These are phyloP conservation scores for Catocala fraxini DNA, from an alignment of 2,888 invertebrate genomes.

Conservation along the genomic window DNA sequence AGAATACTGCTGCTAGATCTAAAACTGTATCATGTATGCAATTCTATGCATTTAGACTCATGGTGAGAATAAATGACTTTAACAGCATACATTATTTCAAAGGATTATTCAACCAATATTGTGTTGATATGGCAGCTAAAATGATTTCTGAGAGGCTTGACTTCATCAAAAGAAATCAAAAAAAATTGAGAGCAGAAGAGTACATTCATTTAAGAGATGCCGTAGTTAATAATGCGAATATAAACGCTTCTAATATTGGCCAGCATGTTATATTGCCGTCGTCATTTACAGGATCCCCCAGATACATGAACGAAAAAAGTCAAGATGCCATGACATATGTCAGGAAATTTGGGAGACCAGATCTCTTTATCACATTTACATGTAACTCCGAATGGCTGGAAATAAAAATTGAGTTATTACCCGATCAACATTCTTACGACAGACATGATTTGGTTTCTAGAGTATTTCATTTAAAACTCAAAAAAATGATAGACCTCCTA, in stretches of 20 bases:
- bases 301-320: slow-evolving; percentile 22
- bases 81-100: too few relatives aligned
- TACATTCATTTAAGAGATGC: slow-evolving; percentile 46
- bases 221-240: slow-evolving; percentile 30
- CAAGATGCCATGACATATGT: slow-evolving; percentile 19
- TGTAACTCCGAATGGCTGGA: slow-evolving; percentile 35
- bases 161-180: slow-evolving; percentile 43
- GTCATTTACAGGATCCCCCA: slow-evolving; percentile 44
- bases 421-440: slow-evolving; percentile 27
- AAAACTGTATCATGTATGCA: slow-evolving; percentile 54
- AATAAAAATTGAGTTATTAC: slow-evolving; percentile 37
- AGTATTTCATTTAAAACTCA: slow-evolving; percentile 46
- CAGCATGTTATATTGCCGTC: slow-evolving; percentile 45
- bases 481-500: slow-evolving; percentile 38
- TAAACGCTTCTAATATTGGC: slow-evolving; percentile 37
- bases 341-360: slow-evolving; percentile 44
- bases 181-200: slow-evolving; percentile 41
- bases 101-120: too few relatives aligned
- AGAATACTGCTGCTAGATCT: slow-evolving; percentile 26
- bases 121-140: too few relatives aligned
- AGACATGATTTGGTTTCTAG: slow-evolving; percentile 29
- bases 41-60: slow-evolving; percentile 47
- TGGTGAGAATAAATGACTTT: too few relatives aligned
- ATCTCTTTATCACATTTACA: slow-evolving; percentile 35
- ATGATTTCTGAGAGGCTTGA: too few relatives aligned